Evolutionary conservation across 2,113 vertebrate genomes (phyloP).

Genomic region (Oncorhynchus tshawytscha): DNA sequence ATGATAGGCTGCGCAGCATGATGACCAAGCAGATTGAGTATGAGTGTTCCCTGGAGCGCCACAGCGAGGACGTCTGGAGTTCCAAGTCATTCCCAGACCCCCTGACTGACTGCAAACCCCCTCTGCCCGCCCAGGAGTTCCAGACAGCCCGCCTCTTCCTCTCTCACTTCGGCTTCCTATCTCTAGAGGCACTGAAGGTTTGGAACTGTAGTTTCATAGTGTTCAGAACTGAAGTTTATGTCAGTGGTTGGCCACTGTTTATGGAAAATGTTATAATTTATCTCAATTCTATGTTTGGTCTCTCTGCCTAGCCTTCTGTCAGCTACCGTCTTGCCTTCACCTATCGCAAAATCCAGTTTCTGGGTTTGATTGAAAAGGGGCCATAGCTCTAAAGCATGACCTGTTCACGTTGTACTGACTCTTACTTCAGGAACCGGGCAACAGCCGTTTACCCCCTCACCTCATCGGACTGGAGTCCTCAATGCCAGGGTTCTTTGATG

Average conservation of each 20-base stretch:
- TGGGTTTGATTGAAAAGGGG: too few relatives aligned
- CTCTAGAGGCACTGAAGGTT: conserved; percentile 92
- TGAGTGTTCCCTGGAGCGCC: conserved; percentile 83
- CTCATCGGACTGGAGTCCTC: conserved; percentile 92
- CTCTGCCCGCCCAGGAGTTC: conserved; percentile 88
- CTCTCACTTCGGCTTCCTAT: conserved; percentile 94
- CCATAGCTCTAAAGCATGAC: too few relatives aligned
- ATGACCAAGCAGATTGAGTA: conserved; percentile 91
- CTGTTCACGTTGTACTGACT: too few relatives aligned
- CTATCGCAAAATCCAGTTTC: neutral
- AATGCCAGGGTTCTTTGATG: conserved; percentile 91
- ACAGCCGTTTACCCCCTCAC: conserved; percentile 95
- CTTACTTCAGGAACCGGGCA: conserved; percentile 82
- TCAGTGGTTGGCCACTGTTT: neutral
- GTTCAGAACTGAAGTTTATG: too few relatives aligned
- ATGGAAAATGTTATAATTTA: neutral
- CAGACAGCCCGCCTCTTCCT: conserved; percentile 95
- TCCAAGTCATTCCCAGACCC: conserved; percentile 88
- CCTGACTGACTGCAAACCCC: conserved; percentile 87
- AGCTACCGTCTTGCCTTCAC: neutral
- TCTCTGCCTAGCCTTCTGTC: neutral
- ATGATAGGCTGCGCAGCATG: conserved; percentile 84
- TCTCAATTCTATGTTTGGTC: neutral
- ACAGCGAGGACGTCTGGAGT: conserved; percentile 82
- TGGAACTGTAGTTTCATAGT: neutral